Base-by-base conservation (phyloP, 1,140 invertebrate species). In the Lepidurus couesii region DNA sequence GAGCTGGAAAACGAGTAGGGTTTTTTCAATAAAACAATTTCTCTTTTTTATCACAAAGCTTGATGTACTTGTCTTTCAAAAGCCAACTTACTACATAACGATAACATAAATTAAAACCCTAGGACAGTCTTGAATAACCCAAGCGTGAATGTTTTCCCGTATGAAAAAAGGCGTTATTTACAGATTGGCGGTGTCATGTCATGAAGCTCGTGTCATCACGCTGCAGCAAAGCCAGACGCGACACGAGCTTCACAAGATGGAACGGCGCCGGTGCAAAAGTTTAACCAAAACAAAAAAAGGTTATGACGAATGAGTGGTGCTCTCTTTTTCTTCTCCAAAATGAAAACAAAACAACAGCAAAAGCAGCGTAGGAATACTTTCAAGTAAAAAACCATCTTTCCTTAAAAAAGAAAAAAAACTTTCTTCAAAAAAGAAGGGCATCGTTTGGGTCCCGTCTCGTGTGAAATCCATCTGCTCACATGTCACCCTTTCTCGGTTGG, bases 401-500 rank as follows among this genome's bases (percentile, higher is more conserved):
- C 34, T 34, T 3, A 2, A 34, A 34, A 34, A 34, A 34, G 26
- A 34, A 34, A 34, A 34, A 34, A 34, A 34, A 34, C 34, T 34
- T 34, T 34, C 34, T 34, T 34, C 34, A 34, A 34, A 34, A 34
- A 34, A 34, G 34, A 34, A 34, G 34, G 34, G 34, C 34, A 34
- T 34, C 34, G 34, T 34, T 34, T 4, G 34, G 34, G 34, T 34
- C 34, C 34, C 34, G 34, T 2, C 34, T 3, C 34, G 34, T 34
- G 34, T 34, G 34, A 34, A 34, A 34, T 65, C 53, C 16, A 16
- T 65, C 53, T n/a, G 53, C 21, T 65, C 53, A 42, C 75, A 78
- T 78, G 21, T 78, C 79, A 13, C 92, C 90, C 85, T 95, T 95
- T 79, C 90, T 88, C 24, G 93, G 93, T 81, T 90, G 88, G 84